Evolutionary conservation across 1,140 invertebrate species (phyloP), one percentile per base, ranked within the genome.

Genomic region (Zaprionus ornatus): DNA sequence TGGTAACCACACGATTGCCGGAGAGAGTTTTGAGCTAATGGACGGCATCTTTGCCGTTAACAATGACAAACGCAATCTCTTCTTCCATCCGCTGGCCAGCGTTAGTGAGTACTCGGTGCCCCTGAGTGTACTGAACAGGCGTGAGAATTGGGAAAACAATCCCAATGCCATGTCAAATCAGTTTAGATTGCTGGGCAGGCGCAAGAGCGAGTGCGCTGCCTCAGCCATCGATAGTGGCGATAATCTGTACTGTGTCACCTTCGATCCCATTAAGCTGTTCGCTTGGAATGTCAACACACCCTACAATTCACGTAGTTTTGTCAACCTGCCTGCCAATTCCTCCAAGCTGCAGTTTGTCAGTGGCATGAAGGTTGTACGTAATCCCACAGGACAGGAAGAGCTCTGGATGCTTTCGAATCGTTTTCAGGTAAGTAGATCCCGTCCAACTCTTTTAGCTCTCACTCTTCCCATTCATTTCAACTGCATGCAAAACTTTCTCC

Each of bases 61-160:
- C 0, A 94, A 95, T 1, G 82, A 91, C 35, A 95, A 96, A 25
- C 94, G 95, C 13, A 94, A 93, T 57, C 93, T 97, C 0, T 97
- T 95, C 88, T 97, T 96, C 93, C 96, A 97, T 88, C 94, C 96
- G 0, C 92, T 97, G 69, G 95, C 96, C 1, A 95, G 96, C 55
- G 93, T 93, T 2, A 94, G 94, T 1, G 96, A 97, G 92, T 95
- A 95, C 62, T 94, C 94, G 54, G 95, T 97, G 0, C 93, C 93
- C 0, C 95, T 96, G 0, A 94, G 93, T 4, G 87, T 95, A 0
- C 87, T 97, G 0, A 94, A 95, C 61, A 95, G 96, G 74, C 79
- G 92, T 0, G 93, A 93, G 0, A 93, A 94, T 42, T 94, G 95
- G 45, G 50, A 78, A 0, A 68, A 93, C 1, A 68, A 93, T 40